Evolutionary conservation across 2,888 invertebrate species (phyloP), one percentile per base, ranked within the genome.

Genomic region (Pandemis corylana): DNA sequence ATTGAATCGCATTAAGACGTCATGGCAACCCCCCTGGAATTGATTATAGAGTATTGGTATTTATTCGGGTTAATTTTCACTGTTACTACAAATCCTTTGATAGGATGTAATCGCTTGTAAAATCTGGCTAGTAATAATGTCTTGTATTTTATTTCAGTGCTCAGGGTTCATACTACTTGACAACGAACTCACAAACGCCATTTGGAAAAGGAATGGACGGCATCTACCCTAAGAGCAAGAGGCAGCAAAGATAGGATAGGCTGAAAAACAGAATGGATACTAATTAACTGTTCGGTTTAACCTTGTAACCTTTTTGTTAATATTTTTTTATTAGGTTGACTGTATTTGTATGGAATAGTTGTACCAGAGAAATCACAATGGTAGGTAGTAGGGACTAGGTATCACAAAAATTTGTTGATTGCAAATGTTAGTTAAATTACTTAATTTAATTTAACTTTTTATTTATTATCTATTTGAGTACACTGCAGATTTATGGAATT

Each of bases 191-290:
- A 28, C 81, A 88, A 77, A 83, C 90, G 53, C 95, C 95, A 1
- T 95, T 90, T 72, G 95, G 95, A 0, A 93, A 91, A 86, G 94
- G 94, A 70, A 84, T 93, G 80, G 94, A 91, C 1, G 94, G 94
- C 9, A 80, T 94, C 51, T 87, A 90, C 76, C 80, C 87, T 10
- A 92, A 92, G 78, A 87, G 83, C 69, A 91, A 89, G 81, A 89
- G 86, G 72, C 85, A 83, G 76, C 78, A 78, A 42, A 76, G 78
- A 53, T 87, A 84, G 41, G 59, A 2, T 36, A 36, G 1, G 28
- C 28, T 36, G 28, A 36, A 36, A 36, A 2, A 36, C 28, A n/a
- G n/a, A n/a, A n/a, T n/a, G 28, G 28, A 36, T 4, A 36, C 28
- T 36, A 36, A 36, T 36, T 36, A 36, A n/a, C n/a, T 13, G 41